phyloP scores from a whole-genome alignment of 1,140 invertebrate genomes.

The Ooceraea biroi region DNA sequence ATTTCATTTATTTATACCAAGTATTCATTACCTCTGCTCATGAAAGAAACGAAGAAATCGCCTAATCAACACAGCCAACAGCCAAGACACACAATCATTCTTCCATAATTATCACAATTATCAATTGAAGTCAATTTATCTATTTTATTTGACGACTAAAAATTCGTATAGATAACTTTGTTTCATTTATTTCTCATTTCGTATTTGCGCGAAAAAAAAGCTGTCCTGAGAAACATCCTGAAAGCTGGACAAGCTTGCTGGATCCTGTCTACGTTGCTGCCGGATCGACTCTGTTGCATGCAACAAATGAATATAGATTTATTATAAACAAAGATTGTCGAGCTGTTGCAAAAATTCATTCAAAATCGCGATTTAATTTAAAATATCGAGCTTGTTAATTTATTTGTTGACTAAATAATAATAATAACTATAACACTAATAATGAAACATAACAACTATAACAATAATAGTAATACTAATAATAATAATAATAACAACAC shows the following conservation, averaged over 20 bases:
- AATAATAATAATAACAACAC: not conserved
- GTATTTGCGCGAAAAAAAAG: conserved; percentile 24
- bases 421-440: not conserved
- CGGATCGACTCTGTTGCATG: conserved; percentile 80
- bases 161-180: not conserved
- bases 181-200: conserved; percentile 16
- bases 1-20: conserved; percentile 16
- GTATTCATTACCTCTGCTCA: conserved; percentile 12
- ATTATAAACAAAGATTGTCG: conserved; percentile 36
- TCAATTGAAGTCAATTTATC: not conserved
- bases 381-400: conserved; percentile 19
- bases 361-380: conserved; percentile 33
- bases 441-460: not conserved
- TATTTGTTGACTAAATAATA: conserved; percentile 16
- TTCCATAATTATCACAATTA: conserved; percentile 27
- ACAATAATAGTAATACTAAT: not conserved
- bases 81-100: conserved; percentile 1
- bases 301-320: conserved; percentile 77
- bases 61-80: conserved; percentile 17
- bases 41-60: not conserved
- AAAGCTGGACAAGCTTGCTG: conserved; percentile 57
- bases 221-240: conserved; percentile 48
- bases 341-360: conserved; percentile 1
- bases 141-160: not conserved
- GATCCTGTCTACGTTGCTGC: conserved; percentile 70